Evolutionary conservation across 2,797 vertebrate genomes (phyloP), one percentile per base, ranked within the genome.

Genomic region (Chiloscyllium punctatum): DNA sequence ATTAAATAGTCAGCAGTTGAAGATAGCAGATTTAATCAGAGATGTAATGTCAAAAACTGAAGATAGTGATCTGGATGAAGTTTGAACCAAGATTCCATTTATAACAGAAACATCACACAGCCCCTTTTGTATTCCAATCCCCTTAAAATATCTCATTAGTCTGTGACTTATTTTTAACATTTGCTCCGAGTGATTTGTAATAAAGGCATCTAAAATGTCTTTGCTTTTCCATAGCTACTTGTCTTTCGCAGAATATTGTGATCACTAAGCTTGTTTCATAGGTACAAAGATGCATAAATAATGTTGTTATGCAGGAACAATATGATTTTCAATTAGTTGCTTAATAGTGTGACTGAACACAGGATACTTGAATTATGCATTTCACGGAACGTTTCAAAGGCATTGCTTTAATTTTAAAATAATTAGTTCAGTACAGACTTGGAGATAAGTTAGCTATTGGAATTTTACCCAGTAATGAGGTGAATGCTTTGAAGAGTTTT

Each of bases 261-360:
- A 62, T 62, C 62, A 62, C 13, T 16, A 74, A 74, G 27, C 37
- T 74, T 77, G 62, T 66, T 94, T 95, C 69, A 53, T 71, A 66
- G 21, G 68, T 57, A n/a, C 88, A 95, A 37, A 53, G 79, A 95
- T 66, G 88, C 71, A 94, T 90, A 94, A 92, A 42, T 94, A 57
- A 92, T 91, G 71, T 72, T 86, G 23, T 95, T 82, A 92, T 18
- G 95, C 69, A 96, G 96, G 96, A 77, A 96, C 96, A 96, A 96
- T 62, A 94, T 96, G 97, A 96, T 97, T 96, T 97, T 97, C 96
- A 96, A 96, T 96, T 97, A 97, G 96, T 95, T 96, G 96, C 96
- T 96, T 96, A 96, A 96, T 0, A 0, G 95, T 94, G 96, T 37
- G 90, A 97, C 96, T 0, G 66, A 97, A 96, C 96, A 96, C 68